Conservation (phyloP, 2,888 invertebrate genomes). For the Nemotelus pantherinus region DNA sequence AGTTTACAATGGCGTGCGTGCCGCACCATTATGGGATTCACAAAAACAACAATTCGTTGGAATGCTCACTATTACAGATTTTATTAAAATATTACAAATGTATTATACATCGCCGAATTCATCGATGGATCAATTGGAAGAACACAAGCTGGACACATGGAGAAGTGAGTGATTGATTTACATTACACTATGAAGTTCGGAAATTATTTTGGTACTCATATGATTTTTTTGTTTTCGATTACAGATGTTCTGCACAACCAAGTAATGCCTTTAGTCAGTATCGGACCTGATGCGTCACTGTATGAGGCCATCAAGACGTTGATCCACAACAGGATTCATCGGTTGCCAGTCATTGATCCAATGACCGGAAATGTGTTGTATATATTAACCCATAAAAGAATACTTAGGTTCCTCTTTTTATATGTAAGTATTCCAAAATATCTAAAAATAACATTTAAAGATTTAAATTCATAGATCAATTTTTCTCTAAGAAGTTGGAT, state of each 20-base stretch:
- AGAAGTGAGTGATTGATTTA: conserved; percentile 71
- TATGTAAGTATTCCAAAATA: conserved; percentile 79
- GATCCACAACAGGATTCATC: conserved; percentile 93
- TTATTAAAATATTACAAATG: conserved; percentile 97
- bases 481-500: no score
- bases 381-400: conserved; percentile 98
- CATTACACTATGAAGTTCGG: neutral
- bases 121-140: conserved; percentile 95
- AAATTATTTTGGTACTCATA: conserved; percentile 7
- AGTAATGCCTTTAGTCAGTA: conserved; percentile 87
- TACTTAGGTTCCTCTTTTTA: conserved; percentile 96
- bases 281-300: conserved; percentile 90
- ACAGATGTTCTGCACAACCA: conserved; percentile 87
- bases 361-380: conserved; percentile 96
- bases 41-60: conserved; percentile 92
- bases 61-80: conserved; percentile 99
- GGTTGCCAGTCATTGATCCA: conserved; percentile 96
- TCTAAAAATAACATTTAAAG: neutral
- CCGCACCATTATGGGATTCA: conserved; percentile 98
- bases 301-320: conserved; percentile 94
- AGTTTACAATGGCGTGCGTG: conserved; percentile 97
- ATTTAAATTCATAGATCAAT: neutral
- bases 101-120: conserved; percentile 94
- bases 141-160: conserved; percentile 97
- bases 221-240: conserved; percentile 53